Percentiles rank a stretch among this genome's conserved stretches.
These are phyloP conservation scores for Cantharis flavilabris DNA, from an alignment of 2,888 invertebrate genomes.

Conservation along the genomic window DNA sequence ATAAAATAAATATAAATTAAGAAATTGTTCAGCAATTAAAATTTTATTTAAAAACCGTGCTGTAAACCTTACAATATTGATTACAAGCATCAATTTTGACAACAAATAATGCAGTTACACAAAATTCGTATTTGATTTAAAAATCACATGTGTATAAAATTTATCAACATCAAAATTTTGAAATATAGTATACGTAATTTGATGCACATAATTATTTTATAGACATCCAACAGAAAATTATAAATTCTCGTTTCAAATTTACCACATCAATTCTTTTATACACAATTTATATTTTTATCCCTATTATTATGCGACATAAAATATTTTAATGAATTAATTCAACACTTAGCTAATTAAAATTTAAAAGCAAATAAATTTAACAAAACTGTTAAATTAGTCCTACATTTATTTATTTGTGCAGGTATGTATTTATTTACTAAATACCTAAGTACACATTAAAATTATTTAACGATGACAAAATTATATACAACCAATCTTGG, in stretches of 20 bases:
- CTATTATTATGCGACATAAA: not conserved
- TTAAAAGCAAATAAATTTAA: not conserved
- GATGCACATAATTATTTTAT: not conserved
- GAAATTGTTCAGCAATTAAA: not conserved
- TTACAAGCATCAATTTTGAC: not conserved
- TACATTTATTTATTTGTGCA: not conserved
- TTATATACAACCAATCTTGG: not conserved
- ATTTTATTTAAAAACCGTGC: not conserved
- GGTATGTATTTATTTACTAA: not conserved
- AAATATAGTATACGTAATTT: not conserved
- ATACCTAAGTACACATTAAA: not conserved
- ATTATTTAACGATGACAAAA: not conserved
- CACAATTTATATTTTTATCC: not conserved
- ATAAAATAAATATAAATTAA: not conserved
- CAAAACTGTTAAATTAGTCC: not conserved
- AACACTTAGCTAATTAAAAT: not conserved
- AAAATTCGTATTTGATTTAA: not conserved
- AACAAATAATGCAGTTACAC: not conserved
- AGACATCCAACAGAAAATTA: not conserved
- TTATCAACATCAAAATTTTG: not conserved
- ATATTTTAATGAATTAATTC: not conserved
- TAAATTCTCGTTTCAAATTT: not conserved
- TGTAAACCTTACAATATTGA: not conserved
- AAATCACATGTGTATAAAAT: not conserved
- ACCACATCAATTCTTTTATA: not conserved